A percentile compares a stretch with the other conserved stretches of the same genome.
Conservation (phyloP, 1,140 invertebrate genomes). For the Parasteatoda tepidariorum region DNA sequence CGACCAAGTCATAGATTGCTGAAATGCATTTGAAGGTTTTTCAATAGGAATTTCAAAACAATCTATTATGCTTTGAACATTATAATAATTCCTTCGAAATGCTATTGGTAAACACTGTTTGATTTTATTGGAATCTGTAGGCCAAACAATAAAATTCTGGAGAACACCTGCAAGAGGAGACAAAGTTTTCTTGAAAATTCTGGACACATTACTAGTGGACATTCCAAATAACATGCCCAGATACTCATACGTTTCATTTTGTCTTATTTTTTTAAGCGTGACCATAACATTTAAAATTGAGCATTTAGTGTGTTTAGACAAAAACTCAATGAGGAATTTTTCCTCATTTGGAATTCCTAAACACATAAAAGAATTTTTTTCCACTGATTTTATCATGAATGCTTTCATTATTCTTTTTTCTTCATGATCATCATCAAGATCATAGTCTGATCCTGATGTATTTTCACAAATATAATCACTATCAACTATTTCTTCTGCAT, state of each 20-base stretch:
- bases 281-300: background rate
- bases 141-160: conserved; percentile 18
- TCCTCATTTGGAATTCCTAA: background rate
- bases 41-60: conserved; percentile 62
- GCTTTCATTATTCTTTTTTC: background rate
- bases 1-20: conserved; percentile 54
- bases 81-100: background rate
- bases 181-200: conserved; percentile 1
- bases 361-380: conserved; percentile 6
- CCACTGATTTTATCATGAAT: background rate
- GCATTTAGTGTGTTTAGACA: background rate
- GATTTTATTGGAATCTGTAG: background rate
- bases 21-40: conserved; percentile 34
- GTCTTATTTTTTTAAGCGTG: background rate
- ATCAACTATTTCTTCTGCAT: background rate
- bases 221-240: conserved; percentile 14
- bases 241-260: background rate
- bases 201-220: conserved; percentile 1
- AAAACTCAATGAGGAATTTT: background rate
- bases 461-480: background rate
- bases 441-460: background rate
- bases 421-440: background rate
- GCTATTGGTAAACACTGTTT: background rate
- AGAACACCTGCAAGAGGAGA: background rate
- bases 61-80: conserved; percentile 57